A percentile compares a stretch with the other conserved stretches of the same genome.
Evolutionary conservation across 1,140 invertebrate genomes (phyloP).

Genomic region (Lepeophtheirus salmonis): DNA sequence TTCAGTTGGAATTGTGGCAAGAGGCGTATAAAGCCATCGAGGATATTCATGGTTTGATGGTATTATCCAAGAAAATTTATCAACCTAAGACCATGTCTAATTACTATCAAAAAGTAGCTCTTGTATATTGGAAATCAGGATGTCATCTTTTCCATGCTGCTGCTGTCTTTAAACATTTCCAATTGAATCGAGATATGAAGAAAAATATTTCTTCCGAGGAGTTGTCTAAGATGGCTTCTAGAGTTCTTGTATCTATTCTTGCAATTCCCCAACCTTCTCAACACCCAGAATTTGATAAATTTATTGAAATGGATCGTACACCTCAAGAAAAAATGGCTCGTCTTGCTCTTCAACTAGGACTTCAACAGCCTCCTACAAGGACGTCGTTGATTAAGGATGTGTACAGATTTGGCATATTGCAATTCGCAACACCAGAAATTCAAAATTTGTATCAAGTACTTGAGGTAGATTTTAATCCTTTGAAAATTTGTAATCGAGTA

Average conservation of each 20-base stretch:
- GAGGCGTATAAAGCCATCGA: slow-evolving; percentile 48
- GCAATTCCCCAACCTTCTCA: slow-evolving; percentile 83
- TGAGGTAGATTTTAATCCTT: slow-evolving; percentile 84
- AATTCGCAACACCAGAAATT: slow-evolving; percentile 52
- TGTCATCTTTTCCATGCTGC: slow-evolving; percentile 95
- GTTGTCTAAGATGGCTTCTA: slow-evolving; percentile 58
- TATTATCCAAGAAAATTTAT: slow-evolving; percentile 78
- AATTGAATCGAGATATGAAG: slow-evolving; percentile 82
- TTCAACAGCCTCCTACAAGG: slow-evolving; percentile 64
- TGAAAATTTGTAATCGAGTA: slow-evolving; percentile 61
- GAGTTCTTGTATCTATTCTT: slow-evolving; percentile 73
- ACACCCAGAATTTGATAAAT: slow-evolving; percentile 85
- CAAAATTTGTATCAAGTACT: slow-evolving; percentile 79
- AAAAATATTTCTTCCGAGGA: slow-evolving; percentile 60
- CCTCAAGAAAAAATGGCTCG: slow-evolving; percentile 80
- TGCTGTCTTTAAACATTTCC: slow-evolving; percentile 78
- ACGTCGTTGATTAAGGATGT: slow-evolving; percentile 25
- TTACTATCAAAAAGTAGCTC: slow-evolving; percentile 91
- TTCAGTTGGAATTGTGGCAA: slow-evolving; percentile 98
- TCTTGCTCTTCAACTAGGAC: slow-evolving; percentile 63
- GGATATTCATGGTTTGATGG: slow-evolving; percentile 90
- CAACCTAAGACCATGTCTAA: slow-evolving; percentile 96
- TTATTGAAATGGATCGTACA: slow-evolving; percentile 88
- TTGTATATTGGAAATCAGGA: slow-evolving; percentile 97
- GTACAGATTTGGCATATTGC: slow-evolving; percentile 60